Conservation (phyloP, 2,888 invertebrate genomes). For the Drosophila paramelanica region DNA sequence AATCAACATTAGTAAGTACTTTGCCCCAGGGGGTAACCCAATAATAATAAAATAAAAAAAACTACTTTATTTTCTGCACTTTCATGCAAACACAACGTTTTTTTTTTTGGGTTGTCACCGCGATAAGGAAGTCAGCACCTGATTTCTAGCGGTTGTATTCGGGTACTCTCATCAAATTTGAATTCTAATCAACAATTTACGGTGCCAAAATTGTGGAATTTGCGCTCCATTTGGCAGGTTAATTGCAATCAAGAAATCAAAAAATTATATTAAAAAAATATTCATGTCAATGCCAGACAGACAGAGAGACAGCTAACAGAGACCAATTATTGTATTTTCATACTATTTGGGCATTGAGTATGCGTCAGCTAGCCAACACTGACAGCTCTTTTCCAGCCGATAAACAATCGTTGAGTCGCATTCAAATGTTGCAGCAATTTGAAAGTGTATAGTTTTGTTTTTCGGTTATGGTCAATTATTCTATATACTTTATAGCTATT, state of each 20-base stretch:
- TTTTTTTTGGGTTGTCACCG: conserved; percentile 1
- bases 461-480: conserved; percentile 37
- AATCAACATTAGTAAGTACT: not conserved
- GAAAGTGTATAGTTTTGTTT: conserved; percentile 27
- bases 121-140: conserved; percentile 31
- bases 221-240: conserved; percentile 63
- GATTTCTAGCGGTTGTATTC: not conserved
- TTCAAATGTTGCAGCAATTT: conserved; percentile 20
- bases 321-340: conserved; percentile 42
- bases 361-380: conserved; percentile 39
- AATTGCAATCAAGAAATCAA: conserved; percentile 56
- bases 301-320: conserved; percentile 6
- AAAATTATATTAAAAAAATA: conserved; percentile 47
- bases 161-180: conserved; percentile 25
- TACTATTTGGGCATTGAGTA: conserved; percentile 33
- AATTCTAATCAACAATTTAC: conserved; percentile 49
- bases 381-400: conserved; percentile 29
- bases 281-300: conserved; percentile 54
- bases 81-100: conserved; percentile 3
- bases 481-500: conserved; percentile 45
- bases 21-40: not conserved
- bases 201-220: conserved; percentile 29
- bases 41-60: not conserved
- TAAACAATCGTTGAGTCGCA: conserved; percentile 7
- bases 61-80: not conserved